Evolutionary conservation across 2,888 invertebrate genomes (phyloP).

Genomic region (Hedychridium roseum): DNA sequence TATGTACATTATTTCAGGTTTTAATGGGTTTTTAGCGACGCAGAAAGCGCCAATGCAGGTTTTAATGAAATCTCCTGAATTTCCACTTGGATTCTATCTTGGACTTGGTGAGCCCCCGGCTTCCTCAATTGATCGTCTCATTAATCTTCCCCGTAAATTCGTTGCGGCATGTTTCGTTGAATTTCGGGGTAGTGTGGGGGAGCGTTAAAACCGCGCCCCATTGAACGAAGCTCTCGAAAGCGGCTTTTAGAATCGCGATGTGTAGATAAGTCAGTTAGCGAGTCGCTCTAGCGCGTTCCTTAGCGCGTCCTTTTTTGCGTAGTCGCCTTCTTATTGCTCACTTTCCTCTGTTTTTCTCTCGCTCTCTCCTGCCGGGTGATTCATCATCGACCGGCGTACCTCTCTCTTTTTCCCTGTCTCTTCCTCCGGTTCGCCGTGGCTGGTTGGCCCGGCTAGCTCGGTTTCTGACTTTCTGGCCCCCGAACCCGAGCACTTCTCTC

Average conservation of each 20-base stretch:
- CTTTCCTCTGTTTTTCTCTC: constrained; percentile 35
- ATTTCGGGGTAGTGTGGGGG: no score
- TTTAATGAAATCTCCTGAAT: no score
- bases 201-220: constrained; percentile 30
- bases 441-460: constrained; percentile 27
- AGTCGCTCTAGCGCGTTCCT: constrained; percentile 60
- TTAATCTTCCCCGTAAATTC: no score
- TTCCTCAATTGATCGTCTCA: no score
- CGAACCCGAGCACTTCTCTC: not conserved
- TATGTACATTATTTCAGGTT: no score
- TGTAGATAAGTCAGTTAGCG: constrained; percentile 60
- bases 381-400: constrained; percentile 35
- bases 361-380: constrained; percentile 37
- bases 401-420: constrained; percentile 11
- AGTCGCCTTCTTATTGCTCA: constrained; percentile 46
- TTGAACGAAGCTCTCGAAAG: no score
- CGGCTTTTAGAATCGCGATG: no score
- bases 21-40: no score
- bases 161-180: no score
- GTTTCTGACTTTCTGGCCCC: constrained; percentile 21
- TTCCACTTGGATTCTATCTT: no score
- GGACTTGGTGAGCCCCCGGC: no score
- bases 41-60: no score
- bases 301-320: constrained; percentile 46
- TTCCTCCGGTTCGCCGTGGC: constrained; percentile 2